Percentiles rank a stretch among this genome's conserved stretches.
Conservation (phyloP, 2,113 vertebrate species). For the Erythrolamprus reginae region DNA sequence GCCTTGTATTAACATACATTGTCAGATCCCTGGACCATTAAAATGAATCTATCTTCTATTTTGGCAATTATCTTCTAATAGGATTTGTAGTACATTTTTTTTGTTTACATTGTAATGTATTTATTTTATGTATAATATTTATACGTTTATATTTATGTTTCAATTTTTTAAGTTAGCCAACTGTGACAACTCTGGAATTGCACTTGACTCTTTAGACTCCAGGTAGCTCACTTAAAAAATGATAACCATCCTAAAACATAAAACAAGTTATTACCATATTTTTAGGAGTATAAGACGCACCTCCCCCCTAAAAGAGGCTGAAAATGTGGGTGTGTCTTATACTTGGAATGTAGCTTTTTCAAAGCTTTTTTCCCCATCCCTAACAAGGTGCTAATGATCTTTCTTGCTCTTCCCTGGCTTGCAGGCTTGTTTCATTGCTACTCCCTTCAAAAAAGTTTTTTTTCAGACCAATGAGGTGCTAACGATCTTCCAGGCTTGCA, state of each 20-base stretch:
- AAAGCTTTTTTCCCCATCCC: too few species aligned
- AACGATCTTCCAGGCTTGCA: too few species aligned
- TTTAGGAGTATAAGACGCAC: too few species aligned
- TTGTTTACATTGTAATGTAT: background rate
- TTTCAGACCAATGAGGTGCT: too few species aligned
- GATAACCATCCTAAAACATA: background rate
- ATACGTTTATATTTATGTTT: background rate
- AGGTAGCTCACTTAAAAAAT: background rate
- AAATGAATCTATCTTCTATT: background rate
- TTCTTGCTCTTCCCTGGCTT: too few species aligned
- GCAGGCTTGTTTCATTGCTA: too few species aligned
- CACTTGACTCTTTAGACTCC: background rate
- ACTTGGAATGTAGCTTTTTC: too few species aligned
- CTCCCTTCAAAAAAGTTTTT: too few species aligned
- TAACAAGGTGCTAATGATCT: too few species aligned
- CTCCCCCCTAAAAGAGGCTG: too few species aligned
- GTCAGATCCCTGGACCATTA: background rate
- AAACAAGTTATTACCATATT: too few species aligned
- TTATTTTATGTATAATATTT: background rate
- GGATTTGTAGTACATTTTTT: background rate
- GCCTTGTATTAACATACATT: background rate
- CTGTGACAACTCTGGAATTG: background rate
- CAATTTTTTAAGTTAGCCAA: background rate
- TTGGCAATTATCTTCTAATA: background rate
- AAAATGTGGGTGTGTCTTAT: too few species aligned